phyloP scores from a whole-genome alignment of 2,888 invertebrate species.

The Stenodema calcarata region DNA sequence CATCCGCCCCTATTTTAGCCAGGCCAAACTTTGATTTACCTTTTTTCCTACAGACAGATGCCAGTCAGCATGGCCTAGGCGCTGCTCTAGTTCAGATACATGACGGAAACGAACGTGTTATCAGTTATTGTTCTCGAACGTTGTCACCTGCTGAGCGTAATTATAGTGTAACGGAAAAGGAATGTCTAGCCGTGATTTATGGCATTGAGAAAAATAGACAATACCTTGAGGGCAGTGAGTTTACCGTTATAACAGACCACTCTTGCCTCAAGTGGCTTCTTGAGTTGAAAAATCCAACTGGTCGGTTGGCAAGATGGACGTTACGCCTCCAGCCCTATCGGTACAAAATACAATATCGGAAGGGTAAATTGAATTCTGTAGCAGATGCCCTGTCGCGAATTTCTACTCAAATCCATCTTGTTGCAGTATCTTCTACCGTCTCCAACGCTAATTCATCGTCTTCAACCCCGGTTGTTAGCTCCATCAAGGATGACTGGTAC shows the following conservation, averaged over 20 bases:
- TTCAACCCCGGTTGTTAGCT: not conserved
- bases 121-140: not conserved
- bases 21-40: not conserved
- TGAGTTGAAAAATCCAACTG: conserved; percentile 55
- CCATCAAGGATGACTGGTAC: not conserved
- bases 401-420: not conserved
- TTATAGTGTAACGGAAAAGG: not conserved
- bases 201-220: too few species aligned
- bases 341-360: conserved; percentile 46
- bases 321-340: conserved; percentile 54
- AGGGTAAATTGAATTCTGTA: conserved; percentile 11
- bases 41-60: not conserved
- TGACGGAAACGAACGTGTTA: conserved; percentile 5
- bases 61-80: not conserved
- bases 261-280: too few species aligned
- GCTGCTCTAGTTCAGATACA: conserved; percentile 5
- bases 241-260: too few species aligned
- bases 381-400: not conserved
- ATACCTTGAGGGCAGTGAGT: too few species aligned
- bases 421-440: not conserved
- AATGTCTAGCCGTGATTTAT: too few species aligned
- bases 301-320: conserved; percentile 56
- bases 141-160: not conserved
- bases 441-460: not conserved
- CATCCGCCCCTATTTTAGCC: not conserved